Evolutionary conservation across 2,888 invertebrate species (phyloP).

Genomic region (Coleophora flavipennella): DNA sequence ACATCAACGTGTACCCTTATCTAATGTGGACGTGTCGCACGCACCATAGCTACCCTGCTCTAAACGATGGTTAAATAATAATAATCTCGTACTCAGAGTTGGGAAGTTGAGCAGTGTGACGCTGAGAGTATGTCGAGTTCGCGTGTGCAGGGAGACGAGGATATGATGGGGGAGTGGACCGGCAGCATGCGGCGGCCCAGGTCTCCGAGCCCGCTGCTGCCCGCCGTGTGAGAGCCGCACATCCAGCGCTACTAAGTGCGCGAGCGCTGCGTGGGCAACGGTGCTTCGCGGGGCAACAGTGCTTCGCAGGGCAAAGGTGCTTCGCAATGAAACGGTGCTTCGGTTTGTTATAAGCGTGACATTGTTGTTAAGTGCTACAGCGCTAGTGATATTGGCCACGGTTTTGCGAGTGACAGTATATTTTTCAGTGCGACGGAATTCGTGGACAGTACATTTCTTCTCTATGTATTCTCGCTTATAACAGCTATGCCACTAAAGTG

Average conservation of each 20-base stretch:
- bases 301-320: no score
- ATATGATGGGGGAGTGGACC: slow-evolving; percentile 74
- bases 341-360: no score
- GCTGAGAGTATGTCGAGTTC: slow-evolving; percentile 73
- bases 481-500: slow-evolving; percentile 11
- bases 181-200: slow-evolving; percentile 56
- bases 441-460: no score
- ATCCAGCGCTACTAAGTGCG: slow-evolving; percentile 6
- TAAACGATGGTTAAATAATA: slow-evolving; percentile 46
- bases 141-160: slow-evolving; percentile 75
- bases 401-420: no score
- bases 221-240: slow-evolving; percentile 41
- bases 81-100: slow-evolving; percentile 69
- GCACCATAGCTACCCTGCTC: slow-evolving; percentile 37
- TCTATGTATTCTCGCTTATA: no score
- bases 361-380: no score
- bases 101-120: slow-evolving; percentile 69
- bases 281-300: not conserved
- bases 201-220: slow-evolving; percentile 62
- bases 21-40: no score
- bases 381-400: no score
- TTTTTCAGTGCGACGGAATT: no score
- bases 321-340: no score
- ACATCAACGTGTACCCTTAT: no score
- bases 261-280: slow-evolving; percentile 15